Evolutionary conservation across 2,113 vertebrate genomes (phyloP), one percentile per base, ranked within the genome.

Genomic region (Mormoops blainvillei): DNA sequence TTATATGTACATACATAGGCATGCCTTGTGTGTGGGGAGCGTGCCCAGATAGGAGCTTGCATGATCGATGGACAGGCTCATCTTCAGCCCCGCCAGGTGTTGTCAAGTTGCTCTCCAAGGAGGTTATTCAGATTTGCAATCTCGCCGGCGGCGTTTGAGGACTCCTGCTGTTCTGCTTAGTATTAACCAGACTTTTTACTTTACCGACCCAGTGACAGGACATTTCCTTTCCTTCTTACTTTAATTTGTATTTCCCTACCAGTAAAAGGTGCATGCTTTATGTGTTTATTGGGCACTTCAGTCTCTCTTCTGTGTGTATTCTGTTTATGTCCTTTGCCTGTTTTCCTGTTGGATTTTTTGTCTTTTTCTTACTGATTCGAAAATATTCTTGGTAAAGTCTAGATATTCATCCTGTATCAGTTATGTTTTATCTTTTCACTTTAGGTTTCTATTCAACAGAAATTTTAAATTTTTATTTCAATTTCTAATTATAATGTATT

Each of bases 321-420:
- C 50, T 77, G 2, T 74, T 67, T 81, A 22, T 81, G 65, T 63
- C 68, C 18, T 92, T 87, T 81, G 31, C 52, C 14, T 88, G 7
- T 48, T 81, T 91, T 87, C 67, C 67, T 74, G 20, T 94, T 74
- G 63, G 7, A 52, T 83, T 56, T 15, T 65, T 50, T 8, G 48
- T 88, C 77, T n/a, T n/a, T 93, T 76, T 83, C 67, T 88, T 76
- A 65, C 0, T 63, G 16, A 45, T 71, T 88, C 52, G 68, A n/a
- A 80, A 91, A 86, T 82, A 76, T 58, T 96, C 22, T 87, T 87
- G 70, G 13, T 77, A 83, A 88, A 78, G 83, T 83, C 18, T 83
- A 7, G 7, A 50, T 94, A 19, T 87, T 74, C 41, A 50, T 73
- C 20, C 36, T 48, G 50, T 67, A 58, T 45, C 20, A 38, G 5